phyloP scores from a whole-genome alignment of 1,140 invertebrate species.

The Pentalonia nigronervosa region DNA sequence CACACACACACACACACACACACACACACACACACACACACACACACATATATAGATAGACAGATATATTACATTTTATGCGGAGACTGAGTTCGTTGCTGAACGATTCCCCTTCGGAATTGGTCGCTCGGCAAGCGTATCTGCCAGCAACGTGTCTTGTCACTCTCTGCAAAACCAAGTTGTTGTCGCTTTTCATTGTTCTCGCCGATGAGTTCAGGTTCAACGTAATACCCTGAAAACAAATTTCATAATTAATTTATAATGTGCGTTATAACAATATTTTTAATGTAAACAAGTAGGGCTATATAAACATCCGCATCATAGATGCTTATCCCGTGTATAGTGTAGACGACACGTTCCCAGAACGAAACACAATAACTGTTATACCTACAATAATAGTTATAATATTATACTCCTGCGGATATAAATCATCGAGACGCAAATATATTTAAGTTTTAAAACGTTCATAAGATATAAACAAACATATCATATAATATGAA shows the following conservation, averaged over 20 bases:
- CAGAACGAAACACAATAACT: too few species aligned
- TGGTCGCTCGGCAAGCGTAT: slow-evolving; percentile 71
- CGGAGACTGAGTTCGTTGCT: slow-evolving; percentile 69
- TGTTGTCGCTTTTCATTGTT: slow-evolving; percentile 73
- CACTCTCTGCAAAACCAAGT: slow-evolving; percentile 72
- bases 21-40: too few species aligned
- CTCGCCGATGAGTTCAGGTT: slow-evolving; percentile 72
- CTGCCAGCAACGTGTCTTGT: slow-evolving; percentile 69
- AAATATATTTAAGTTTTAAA: not conserved
- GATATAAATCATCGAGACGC: not conserved
- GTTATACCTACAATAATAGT: too few species aligned
- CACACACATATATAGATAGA: too few species aligned
- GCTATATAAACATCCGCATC: too few species aligned
- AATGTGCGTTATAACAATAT: too few species aligned
- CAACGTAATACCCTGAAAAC: slow-evolving; percentile 68
- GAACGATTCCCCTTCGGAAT: slow-evolving; percentile 68
- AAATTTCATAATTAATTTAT: slow-evolving; percentile 37
- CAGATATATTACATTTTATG: slow-evolving; percentile 70
- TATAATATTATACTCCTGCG: not conserved
- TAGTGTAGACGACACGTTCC: too few species aligned
- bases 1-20: too few species aligned
- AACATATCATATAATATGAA: too few species aligned
- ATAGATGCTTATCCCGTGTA: too few species aligned
- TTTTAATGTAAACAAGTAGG: too few species aligned
- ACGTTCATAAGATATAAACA: too few species aligned